Evolutionary conservation across 2,113 vertebrate genomes (phyloP).

Genomic region (Murina feae): DNA sequence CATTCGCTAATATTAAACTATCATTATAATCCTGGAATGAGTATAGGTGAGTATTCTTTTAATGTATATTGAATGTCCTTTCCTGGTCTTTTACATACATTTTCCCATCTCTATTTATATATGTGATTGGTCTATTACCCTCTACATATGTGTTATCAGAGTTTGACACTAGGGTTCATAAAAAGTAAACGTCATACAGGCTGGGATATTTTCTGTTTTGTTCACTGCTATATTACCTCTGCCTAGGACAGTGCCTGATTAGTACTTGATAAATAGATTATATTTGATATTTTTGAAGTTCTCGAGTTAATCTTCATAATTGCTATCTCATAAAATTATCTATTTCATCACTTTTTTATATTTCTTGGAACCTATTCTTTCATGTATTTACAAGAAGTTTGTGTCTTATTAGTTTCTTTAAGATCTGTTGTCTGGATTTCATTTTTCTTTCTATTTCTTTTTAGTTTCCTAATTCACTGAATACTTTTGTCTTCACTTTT

Average conservation of each 20-base stretch:
- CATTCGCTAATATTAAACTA: background rate
- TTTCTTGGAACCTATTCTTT: background rate
- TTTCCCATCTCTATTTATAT: background rate
- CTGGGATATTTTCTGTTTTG: background rate
- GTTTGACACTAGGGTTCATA: background rate
- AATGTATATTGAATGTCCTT: background rate
- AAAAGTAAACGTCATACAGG: background rate
- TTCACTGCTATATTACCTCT: background rate
- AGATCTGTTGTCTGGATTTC: background rate
- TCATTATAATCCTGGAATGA: background rate
- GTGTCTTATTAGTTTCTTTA: background rate
- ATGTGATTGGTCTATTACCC: background rate
- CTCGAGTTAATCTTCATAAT: background rate
- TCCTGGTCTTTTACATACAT: background rate
- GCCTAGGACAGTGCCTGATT: background rate
- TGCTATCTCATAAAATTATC: background rate
- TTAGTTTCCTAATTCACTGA: slow-evolving; percentile 12
- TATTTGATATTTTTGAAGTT: background rate
- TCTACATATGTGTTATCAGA: background rate
- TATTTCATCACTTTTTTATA: background rate
- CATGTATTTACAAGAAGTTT: background rate
- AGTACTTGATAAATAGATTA: background rate
- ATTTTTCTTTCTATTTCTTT: slow-evolving; percentile 36
- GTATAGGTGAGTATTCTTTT: background rate
- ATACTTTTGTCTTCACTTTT: slow-evolving; percentile 3